Evolutionary conservation across 2,113 vertebrate genomes (phyloP).

Genomic region (Nibea albiflora): DNA sequence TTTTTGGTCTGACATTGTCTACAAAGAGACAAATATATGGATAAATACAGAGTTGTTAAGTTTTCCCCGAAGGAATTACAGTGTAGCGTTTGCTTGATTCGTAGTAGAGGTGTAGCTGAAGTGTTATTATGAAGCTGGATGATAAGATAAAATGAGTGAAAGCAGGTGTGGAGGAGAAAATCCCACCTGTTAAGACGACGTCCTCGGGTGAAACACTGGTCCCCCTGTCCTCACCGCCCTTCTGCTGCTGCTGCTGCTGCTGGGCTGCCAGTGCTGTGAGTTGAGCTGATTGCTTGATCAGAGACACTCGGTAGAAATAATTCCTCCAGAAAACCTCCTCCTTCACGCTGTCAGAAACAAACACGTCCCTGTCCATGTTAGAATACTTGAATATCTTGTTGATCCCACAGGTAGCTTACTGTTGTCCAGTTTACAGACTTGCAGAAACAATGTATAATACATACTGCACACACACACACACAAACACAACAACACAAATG

Average conservation of each 20-base stretch:
- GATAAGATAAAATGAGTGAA: too few species aligned
- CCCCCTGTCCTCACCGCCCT: constrained; percentile 69
- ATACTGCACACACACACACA: constrained; percentile 76
- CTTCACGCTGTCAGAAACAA: constrained; percentile 88
- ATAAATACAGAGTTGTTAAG: background rate
- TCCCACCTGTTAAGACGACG: constrained; percentile 85
- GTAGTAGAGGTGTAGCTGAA: too few species aligned
- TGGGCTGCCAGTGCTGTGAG: constrained; percentile 95
- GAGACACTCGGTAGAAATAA: constrained; percentile 97
- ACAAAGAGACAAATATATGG: background rate
- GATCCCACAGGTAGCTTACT: background rate
- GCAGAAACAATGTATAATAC: constrained; percentile 61
- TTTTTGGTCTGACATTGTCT: constrained; percentile 94
- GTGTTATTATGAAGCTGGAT: background rate
- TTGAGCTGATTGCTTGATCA: constrained; percentile 97
- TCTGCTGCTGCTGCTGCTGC: constrained; percentile 89
- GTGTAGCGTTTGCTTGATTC: background rate
- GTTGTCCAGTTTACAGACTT: too few species aligned
- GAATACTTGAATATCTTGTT: too few species aligned
- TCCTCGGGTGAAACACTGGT: constrained; percentile 69
- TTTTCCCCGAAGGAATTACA: too few species aligned
- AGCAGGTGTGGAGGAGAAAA: too few species aligned
- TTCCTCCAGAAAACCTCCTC: constrained; percentile 99
- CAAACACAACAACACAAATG: background rate
- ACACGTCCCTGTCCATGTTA: background rate